phyloP scores from a whole-genome alignment of 2,888 invertebrate species.

The Dyspetes luteomarginatus region DNA sequence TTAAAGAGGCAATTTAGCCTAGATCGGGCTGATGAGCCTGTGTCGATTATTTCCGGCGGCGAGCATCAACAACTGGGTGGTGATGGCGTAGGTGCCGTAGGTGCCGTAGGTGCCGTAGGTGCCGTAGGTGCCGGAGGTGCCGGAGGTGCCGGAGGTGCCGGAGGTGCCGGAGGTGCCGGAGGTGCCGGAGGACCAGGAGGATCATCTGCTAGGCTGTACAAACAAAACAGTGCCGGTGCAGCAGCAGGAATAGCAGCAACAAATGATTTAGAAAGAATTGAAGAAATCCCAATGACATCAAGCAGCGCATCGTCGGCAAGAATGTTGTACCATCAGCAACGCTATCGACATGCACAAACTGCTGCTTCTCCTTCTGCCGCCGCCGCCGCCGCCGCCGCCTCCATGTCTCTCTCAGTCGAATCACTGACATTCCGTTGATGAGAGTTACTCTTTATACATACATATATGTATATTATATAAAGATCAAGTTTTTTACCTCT shows the following conservation, averaged over 20 bases:
- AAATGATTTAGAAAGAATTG: slow-evolving; percentile 88
- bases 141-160: background rate
- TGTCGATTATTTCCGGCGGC: slow-evolving; percentile 61
- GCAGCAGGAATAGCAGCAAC: too few species aligned
- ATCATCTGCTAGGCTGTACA: slow-evolving; percentile 83
- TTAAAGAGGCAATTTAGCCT: slow-evolving; percentile 89
- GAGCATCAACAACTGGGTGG: slow-evolving; percentile 59
- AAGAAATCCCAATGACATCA: slow-evolving; percentile 85
- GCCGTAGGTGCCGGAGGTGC: background rate
- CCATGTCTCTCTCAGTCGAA: slow-evolving; percentile 82
- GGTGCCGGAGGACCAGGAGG: background rate
- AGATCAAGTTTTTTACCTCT: too few species aligned
- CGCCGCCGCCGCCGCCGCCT: too few species aligned
- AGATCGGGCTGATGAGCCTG: slow-evolving; percentile 87
- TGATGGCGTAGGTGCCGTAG: too few species aligned
- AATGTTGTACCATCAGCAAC: slow-evolving; percentile 68
- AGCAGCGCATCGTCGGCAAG: too few species aligned
- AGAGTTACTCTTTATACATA: too few species aligned
- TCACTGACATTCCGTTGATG: slow-evolving; percentile 80
- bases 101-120: background rate
- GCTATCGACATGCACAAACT: slow-evolving; percentile 80
- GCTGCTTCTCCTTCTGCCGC: too few species aligned
- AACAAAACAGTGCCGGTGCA: slow-evolving; percentile 89
- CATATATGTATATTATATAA: too few species aligned
- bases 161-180: background rate